A percentile compares a stretch with the other conserved stretches of the same genome.
phyloP scores from a whole-genome alignment of 2,888 invertebrate genomes.

The Drosophila affinis region DNA sequence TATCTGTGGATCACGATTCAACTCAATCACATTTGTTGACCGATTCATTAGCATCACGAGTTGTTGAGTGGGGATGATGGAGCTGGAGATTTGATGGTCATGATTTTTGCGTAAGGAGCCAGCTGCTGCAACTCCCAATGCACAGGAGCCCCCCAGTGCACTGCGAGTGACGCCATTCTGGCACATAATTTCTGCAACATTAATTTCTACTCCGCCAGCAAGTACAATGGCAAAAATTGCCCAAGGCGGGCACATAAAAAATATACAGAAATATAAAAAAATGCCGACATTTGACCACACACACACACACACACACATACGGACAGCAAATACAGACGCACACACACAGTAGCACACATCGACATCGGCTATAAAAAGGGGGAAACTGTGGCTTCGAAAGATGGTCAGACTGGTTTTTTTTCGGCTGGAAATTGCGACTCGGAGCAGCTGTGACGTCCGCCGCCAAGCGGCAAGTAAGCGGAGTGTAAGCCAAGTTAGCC shows the following conservation, averaged over 20 bases:
- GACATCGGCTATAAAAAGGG: constrained; percentile 40
- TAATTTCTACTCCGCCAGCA: constrained; percentile 49
- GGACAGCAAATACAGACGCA: constrained; percentile 49
- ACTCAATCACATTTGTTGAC: constrained; percentile 73
- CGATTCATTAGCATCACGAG: constrained; percentile 68
- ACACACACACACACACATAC: constrained; percentile 20
- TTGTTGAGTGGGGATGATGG: constrained; percentile 7
- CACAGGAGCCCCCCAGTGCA: no score
- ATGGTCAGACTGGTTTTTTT: constrained; percentile 77
- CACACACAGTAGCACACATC: constrained; percentile 21
- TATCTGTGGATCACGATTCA: constrained; percentile 62
- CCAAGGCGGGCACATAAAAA: constrained; percentile 69
- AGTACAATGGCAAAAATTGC: constrained; percentile 71
- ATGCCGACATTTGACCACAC: constrained; percentile 78
- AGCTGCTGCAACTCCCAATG: constrained; percentile 4
- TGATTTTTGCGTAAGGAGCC: constrained; percentile 14
- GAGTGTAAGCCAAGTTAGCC: constrained; percentile 31
- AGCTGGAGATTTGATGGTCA: constrained; percentile 15
- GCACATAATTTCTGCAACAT: constrained; percentile 73
- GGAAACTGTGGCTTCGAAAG: constrained; percentile 62
- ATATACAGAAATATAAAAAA: constrained; percentile 59
- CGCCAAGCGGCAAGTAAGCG: constrained; percentile 6
- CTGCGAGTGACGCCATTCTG: constrained; percentile 30
- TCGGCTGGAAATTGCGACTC: constrained; percentile 62
- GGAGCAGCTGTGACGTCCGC: constrained; percentile 35